Base-by-base conservation (phyloP, 2,797 vertebrate species). In the Nyctibius grandis region DNA sequence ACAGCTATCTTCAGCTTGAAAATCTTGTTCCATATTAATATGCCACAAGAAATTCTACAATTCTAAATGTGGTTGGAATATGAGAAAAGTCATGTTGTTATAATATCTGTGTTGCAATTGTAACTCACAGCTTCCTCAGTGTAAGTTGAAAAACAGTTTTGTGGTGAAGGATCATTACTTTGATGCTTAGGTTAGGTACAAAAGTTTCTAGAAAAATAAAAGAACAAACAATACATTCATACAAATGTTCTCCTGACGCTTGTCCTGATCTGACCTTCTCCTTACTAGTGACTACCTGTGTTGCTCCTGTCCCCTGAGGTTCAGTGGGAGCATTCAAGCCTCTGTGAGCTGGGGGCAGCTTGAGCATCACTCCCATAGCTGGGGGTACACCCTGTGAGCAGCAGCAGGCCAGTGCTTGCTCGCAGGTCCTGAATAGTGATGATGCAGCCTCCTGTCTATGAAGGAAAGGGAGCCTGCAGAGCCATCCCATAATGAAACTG, bases 291-390 rank as follows among this genome's bases (percentile, higher is more conserved):
- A 18, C 70, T 70, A 6, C 8, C 3, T 36, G 18, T 38, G 9
- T 33, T 78, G 21, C 60, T 90, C 8, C 44, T 53, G 4, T 40
- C 23, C 50, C 11, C 44, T 70, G 83, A 56, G 14, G 11, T 67
- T 70, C 48, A 9, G 13, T 26, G 47, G 33, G 29, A 76, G n/a
- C 40, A 26, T 61, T 73, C 38, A 73, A 54, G 40, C 11, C 19
- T 42, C 31, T 86, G 14, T 15, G 31, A 47, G 17, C 65, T 56
- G 56, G 29, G 29, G 7, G 3, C 44, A 79, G 14, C 57, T 93
- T 72, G 26, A 13, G 4, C 0, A 0, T 45, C n/a, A 26, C 4
- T 60, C 44, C 68, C 15, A 7, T 29, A 47, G 40, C n/a, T 50
- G n/a, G 18, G 28, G 11, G 5, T 79, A 6, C 29, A 23, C 0